Evolutionary conservation across 2,797 vertebrate genomes (phyloP), one percentile per base, ranked within the genome.

Genomic region (Hybognathus amarus): DNA sequence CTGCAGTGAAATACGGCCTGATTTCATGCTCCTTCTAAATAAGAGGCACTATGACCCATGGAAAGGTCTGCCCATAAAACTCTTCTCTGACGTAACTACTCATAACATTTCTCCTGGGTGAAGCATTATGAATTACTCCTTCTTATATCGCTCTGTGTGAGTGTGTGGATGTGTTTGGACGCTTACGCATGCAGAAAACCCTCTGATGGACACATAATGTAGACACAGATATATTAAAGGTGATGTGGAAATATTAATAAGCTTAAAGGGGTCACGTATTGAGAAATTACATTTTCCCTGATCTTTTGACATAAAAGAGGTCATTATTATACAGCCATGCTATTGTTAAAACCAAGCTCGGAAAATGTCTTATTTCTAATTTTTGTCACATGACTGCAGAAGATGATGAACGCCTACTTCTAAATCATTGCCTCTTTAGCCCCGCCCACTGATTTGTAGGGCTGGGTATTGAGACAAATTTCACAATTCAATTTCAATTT

Each of bases 91-190:
- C 85, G 82, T 88, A 82, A 80, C 79, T 89, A 83, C 85, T 59
- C 54, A n/a, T 59, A 59, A 59, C 61, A 90, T 90, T 91, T 81
- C 86, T 77, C 81, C 86, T 67, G 47, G 66, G 86, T 90, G 77
- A 89, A 88, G 88, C 77, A 78, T 90, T 88, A 89, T 87, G 78
- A 91, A 91, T 87, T 76, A 88, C 86, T 85, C 83, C 38, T 64
- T 10, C 17, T 79, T 69, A 30, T 91, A 90, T 89, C 86, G 89
- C 85, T 84, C 47, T 86, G 74, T 89, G 12, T 79, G 54, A 33
- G 87, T 88, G 38, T 83, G 82, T 82, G 11, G 2, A 1, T 40
- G 11, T 69, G 13, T 45, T 3, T 56, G 6, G 2, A 18, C 2
- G 6, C n/a, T 24, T 42, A 24, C n/a, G 24, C 2, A 2, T 8